phyloP scores from a whole-genome alignment of 2,888 invertebrate species.

The Perdita meconis region DNA sequence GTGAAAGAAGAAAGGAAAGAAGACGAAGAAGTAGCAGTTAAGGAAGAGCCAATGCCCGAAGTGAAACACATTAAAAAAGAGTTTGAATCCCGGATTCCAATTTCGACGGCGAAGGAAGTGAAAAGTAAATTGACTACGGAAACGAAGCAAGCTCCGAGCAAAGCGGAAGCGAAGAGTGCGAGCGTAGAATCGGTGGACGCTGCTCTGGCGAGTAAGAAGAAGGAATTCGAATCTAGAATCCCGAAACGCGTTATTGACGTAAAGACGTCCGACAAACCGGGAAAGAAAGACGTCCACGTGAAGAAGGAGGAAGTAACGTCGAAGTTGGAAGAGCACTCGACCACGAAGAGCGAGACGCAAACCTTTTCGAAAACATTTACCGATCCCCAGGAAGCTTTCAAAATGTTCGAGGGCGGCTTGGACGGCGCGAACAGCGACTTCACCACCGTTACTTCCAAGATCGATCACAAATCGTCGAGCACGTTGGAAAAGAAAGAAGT shows the following conservation, averaged over 20 bases:
- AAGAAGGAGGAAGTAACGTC: slow-evolving; percentile 72
- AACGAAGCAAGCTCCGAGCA: slow-evolving; percentile 14
- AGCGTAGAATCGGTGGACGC: slow-evolving; percentile 14
- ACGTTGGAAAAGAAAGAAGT: slow-evolving; percentile 76
- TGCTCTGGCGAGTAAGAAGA: slow-evolving; percentile 57
- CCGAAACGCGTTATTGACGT: slow-evolving; percentile 70
- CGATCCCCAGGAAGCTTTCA: slow-evolving; percentile 72
- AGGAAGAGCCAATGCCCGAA: slow-evolving; percentile 16
- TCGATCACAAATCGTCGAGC: slow-evolving; percentile 75
- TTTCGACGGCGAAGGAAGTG: slow-evolving; percentile 72
- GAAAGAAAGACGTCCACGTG: slow-evolving; percentile 59
- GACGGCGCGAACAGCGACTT: slow-evolving; percentile 61
- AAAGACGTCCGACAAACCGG: slow-evolving; percentile 60
- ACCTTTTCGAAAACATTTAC: slow-evolving; percentile 72
- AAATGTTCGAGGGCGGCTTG: slow-evolving; percentile 72
- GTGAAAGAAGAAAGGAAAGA: slow-evolving; percentile 1
- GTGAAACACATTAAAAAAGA: slow-evolving; percentile 66
- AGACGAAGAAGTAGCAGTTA: background rate
- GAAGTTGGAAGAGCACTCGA: slow-evolving; percentile 73
- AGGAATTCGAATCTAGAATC: slow-evolving; percentile 78
- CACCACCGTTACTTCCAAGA: slow-evolving; percentile 73
- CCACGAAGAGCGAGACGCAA: slow-evolving; percentile 73
- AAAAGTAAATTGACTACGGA: slow-evolving; percentile 38
- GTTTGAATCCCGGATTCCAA: slow-evolving; percentile 78
- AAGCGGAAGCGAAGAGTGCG: background rate